Evolutionary conservation across 2,113 vertebrate genomes (phyloP).

Genomic region (Furnarius figulus): DNA sequence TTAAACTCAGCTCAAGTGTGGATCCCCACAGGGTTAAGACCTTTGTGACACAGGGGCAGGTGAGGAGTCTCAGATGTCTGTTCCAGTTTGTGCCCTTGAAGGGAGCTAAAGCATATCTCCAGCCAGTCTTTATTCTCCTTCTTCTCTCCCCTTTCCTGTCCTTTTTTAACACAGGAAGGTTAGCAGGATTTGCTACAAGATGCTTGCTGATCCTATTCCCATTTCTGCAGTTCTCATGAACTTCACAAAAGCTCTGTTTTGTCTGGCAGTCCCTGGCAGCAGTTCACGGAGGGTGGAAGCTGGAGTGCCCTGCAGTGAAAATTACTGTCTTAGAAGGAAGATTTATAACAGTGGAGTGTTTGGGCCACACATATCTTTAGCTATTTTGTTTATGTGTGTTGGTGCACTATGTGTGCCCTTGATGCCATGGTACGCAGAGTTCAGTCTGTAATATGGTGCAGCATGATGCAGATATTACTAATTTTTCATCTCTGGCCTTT

Average conservation of each 20-base stretch:
- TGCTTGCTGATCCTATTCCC: neutral
- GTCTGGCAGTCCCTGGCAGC: neutral
- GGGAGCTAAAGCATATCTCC: neutral
- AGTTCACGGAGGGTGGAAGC: neutral
- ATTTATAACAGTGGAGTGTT: neutral
- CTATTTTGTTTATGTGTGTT: neutral
- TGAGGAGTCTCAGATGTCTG: neutral
- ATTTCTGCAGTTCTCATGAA: neutral
- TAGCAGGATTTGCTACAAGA: neutral
- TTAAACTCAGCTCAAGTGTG: neutral
- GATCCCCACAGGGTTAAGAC: rapidly evolving
- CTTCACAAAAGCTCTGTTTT: neutral
- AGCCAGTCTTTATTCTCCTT: rapidly evolving
- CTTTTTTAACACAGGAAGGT: neutral
- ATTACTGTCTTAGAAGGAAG: neutral
- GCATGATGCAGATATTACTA: neutral
- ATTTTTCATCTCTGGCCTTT: neutral
- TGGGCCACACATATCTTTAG: neutral
- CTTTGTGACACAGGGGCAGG: neutral
- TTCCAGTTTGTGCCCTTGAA: neutral
- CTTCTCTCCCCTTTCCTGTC: neutral
- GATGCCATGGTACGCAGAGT: neutral
- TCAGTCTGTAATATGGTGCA: neutral
- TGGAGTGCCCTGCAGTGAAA: neutral
- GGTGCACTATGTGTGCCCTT: neutral